Base-by-base conservation (phyloP, 2,113 vertebrate species). In the Bufo gargarizans region DNA sequence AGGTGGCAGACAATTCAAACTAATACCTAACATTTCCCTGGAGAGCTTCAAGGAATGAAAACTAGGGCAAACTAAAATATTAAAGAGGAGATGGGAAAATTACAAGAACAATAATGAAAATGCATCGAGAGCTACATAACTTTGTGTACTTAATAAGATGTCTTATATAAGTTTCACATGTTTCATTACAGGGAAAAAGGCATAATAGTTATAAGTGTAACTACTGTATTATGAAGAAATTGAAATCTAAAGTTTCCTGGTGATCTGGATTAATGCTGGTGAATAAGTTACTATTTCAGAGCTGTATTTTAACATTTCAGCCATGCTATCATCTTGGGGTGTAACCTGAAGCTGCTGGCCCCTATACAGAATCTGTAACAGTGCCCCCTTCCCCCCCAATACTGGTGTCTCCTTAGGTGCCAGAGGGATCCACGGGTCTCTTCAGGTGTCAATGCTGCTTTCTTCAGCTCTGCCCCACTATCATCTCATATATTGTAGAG, bases 31-130 rank as follows among this genome's bases (percentile, higher is more conserved):
- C 45, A 13, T 53, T 5, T 63, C 86, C 55, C 65, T 33, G 33
- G 33, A 58, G 79, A 76, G 86, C 79, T 47, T 63, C 19, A 55
- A 74, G 50, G 19, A 63, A 74, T 20, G 20, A 76, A 71, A 88
- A 82, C 67, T 88, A 82, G 86, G 86, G 79, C 86, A 82, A 53
- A 82, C 67, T 88, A 11, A 88, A 88, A 88, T 88, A 88, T 88
- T 88, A 88, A 88, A 82, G 7, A 82, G 67, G 50, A 50, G 65
- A 55, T 72, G 77, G 79, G 67, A 88, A 88, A 88, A 88, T 74
- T 63, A 82, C 86, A 81, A 76, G 86, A 74, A 88, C 79, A 88
- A 82, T 82, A 88, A 71, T 50, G 33, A 55, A 67, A 82, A 77
- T 61, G 71, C 80, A 76, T 88, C 71, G 56, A 61, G 77, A 56